These are phyloP conservation scores for Eupeodes corollae DNA, from an alignment of 1,140 invertebrate genomes.

Conservation along the genomic window DNA sequence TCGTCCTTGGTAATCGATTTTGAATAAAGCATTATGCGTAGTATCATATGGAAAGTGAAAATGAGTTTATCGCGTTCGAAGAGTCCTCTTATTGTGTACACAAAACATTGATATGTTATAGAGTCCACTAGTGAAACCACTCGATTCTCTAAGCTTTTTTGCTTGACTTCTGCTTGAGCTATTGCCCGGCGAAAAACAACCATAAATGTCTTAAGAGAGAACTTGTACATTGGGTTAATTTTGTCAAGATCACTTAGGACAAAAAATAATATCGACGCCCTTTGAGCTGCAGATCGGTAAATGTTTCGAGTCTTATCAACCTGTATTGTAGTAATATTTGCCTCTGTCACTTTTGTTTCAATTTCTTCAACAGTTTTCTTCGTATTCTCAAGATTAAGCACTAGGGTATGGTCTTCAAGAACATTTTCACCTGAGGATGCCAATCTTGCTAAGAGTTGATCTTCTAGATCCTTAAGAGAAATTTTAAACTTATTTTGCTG, in stretches of 20 bases:
- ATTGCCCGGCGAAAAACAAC: constrained; percentile 87
- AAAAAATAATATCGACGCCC: constrained; percentile 87
- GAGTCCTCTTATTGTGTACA: constrained; percentile 82
- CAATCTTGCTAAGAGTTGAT: constrained; percentile 72
- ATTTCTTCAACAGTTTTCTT: constrained; percentile 88
- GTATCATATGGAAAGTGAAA: constrained; percentile 78
- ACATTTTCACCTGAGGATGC: constrained; percentile 85
- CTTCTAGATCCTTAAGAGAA: constrained; percentile 78
- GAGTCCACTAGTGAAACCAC: constrained; percentile 74
- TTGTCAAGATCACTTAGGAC: constrained; percentile 86
- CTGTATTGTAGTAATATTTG: constrained; percentile 70
- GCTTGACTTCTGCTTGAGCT: constrained; percentile 45
- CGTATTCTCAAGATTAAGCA: constrained; percentile 88
- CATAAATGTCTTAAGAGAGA: constrained; percentile 90
- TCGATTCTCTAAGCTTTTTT: constrained; percentile 56
- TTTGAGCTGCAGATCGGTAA: constrained; percentile 73
- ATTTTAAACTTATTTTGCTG: constrained; percentile 95
- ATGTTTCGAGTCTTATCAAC: constrained; percentile 85
- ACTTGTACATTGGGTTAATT: constrained; percentile 94
- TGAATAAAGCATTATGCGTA: constrained; percentile 57
- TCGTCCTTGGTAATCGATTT: constrained; percentile 62
- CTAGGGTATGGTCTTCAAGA: constrained; percentile 77
- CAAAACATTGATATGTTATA: constrained; percentile 78
- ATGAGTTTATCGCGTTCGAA: constrained; percentile 92
- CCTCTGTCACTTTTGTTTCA: constrained; percentile 75